Base-by-base conservation (phyloP, 2,888 invertebrate species). In the Nomada flava region DNA sequence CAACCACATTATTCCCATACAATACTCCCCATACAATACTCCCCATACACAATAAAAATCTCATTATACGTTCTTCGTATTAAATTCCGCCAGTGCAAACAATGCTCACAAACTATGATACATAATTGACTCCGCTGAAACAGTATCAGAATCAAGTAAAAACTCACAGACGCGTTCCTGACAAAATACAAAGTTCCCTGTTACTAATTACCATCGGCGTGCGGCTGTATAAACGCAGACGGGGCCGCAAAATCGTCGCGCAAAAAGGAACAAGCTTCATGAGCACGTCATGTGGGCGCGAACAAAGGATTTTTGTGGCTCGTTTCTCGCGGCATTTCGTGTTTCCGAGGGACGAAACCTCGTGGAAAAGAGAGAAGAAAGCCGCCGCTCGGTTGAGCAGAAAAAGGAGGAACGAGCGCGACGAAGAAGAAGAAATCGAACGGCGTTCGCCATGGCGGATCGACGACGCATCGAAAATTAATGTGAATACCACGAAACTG, bases 401-500 rank as follows among this genome's bases (percentile, higher is more conserved):
- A 82, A 79, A 84, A 79, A 80, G 74, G 75, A 77, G 74, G 75
- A 82, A 79, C 68, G 71, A 67, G 50, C 83, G 65, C 64, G 77
- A 70, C 68, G 81, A 86, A 87, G 88, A 82, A 86, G 83, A 88
- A 85, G 88, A 87, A 89, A 88, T 87, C 86, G 87, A 87, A 85
- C 83, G 75, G 80, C 83, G 79, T 79, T 81, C 83, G 82, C 79
- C 81, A 87, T 85, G 83, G 86, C 77, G 88, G 88, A 88, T 89
- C 85, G 87, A 87, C 89, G 89, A 89, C 89, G 89, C 86, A 90
- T 89, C 87, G 89, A 88, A 90, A 90, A 90, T 90, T 90, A 90
- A 90, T 90, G 89, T 89, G 89, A 90, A 90, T 90, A 89, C 89
- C 89, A 86, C 83, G 87, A 89, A 90, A 90, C 89, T 90, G 89